These are phyloP conservation scores for Reticulitermes speratus DNA, from an alignment of 1,140 invertebrate genomes.

Conservation along the genomic window DNA sequence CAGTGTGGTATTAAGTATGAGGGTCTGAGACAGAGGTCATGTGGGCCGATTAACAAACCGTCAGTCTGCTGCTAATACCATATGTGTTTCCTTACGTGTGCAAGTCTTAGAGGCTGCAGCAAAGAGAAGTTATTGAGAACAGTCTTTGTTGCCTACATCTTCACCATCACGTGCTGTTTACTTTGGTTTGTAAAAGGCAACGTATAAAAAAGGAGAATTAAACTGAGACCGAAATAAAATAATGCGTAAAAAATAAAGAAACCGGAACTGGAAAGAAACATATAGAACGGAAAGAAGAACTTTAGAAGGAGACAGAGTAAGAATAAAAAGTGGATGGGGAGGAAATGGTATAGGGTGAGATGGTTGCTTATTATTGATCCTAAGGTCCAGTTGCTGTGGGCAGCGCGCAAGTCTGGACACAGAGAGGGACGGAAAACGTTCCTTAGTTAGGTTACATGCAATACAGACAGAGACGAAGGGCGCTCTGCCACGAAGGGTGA, in stretches of 20 bases:
- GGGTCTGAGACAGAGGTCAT: no score
- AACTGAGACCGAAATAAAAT: background rate
- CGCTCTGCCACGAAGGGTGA: background rate
- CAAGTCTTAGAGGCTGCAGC: background rate
- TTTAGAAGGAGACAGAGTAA: background rate
- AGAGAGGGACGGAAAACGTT: background rate
- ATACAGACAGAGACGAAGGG: background rate
- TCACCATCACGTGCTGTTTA: background rate
- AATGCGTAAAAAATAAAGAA: background rate
- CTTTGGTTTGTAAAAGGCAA: background rate
- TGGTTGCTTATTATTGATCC: slow-evolving; percentile 1
- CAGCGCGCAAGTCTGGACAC: background rate
- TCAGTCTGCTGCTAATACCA: background rate
- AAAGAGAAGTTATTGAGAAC: background rate
- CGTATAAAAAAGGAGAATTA: background rate
- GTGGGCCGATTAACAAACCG: no score
- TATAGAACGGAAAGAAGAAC: background rate
- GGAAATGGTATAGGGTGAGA: background rate
- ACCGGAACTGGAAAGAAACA: background rate
- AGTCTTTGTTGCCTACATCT: background rate
- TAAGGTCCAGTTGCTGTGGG: slow-evolving; percentile 2
- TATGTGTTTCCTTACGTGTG: background rate
- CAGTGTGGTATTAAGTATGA: no score
- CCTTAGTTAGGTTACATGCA: background rate
- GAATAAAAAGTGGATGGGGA: background rate